These are phyloP conservation scores for Prietella phreatophila DNA, from an alignment of 2,113 vertebrate genomes.

Conservation along the genomic window DNA sequence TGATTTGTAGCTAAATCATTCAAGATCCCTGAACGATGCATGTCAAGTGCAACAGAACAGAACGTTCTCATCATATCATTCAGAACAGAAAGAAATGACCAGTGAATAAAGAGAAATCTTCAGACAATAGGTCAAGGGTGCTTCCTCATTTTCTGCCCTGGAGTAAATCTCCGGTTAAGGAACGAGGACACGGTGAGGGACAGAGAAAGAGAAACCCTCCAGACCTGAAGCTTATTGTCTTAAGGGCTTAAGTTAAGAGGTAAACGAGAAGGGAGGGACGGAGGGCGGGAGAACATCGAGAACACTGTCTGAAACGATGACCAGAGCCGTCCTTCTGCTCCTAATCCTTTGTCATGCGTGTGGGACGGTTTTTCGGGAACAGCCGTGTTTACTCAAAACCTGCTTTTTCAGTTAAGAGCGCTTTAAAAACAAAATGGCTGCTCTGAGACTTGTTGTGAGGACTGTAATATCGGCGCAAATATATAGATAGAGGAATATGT, in stretches of 20 bases:
- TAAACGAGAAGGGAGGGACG: constrained; percentile 43
- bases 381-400: constrained; percentile 49
- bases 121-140: constrained; percentile 7
- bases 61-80: too few species aligned
- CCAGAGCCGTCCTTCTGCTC: constrained; percentile 50
- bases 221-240: constrained; percentile 53
- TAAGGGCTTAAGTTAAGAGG: constrained; percentile 53
- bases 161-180: constrained; percentile 50
- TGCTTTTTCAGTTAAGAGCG: constrained; percentile 48
- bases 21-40: background rate
- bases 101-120: background rate
- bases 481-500: background rate
- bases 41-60: background rate
- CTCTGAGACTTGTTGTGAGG: constrained; percentile 31
- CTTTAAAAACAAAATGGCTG: constrained; percentile 49
- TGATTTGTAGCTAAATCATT: background rate
- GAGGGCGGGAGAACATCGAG: constrained; percentile 46
- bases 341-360: constrained; percentile 67
- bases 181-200: constrained; percentile 40
- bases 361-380: constrained; percentile 53
- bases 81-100: background rate
- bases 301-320: constrained; percentile 57
- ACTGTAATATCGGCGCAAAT: background rate
- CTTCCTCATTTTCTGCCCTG: constrained; percentile 45
- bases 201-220: constrained; percentile 42